Evolutionary conservation across 2,113 vertebrate species (phyloP).

Genomic region (Epinephelus cyanopodus): DNA sequence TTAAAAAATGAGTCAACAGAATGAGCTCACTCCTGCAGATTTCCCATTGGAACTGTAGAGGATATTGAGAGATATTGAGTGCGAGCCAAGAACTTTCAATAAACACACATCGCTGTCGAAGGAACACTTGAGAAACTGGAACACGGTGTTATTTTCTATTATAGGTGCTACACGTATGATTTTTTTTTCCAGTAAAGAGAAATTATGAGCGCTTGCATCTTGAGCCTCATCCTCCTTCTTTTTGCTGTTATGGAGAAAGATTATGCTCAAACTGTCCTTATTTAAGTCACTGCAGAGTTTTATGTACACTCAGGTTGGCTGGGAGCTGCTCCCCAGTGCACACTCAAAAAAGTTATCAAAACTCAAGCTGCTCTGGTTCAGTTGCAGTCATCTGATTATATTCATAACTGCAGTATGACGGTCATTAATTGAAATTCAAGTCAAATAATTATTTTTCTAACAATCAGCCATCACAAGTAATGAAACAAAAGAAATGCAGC

Average conservation of each 20-base stretch:
- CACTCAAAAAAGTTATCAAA: constrained; percentile 25
- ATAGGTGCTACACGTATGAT: constrained; percentile 17
- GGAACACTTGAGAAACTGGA: constrained; percentile 61
- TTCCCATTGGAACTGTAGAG: constrained; percentile 69
- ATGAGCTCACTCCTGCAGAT: constrained; percentile 58
- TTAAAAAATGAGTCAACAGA: constrained; percentile 26
- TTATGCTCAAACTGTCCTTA: constrained; percentile 9
- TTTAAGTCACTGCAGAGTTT: constrained; percentile 17
- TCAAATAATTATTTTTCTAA: neutral
- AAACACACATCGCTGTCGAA: constrained; percentile 55
- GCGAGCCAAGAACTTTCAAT: constrained; percentile 57
- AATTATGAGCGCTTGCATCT: constrained; percentile 18
- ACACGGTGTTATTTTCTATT: constrained; percentile 55
- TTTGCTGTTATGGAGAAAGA: constrained; percentile 24
- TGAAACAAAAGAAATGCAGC: constrained; percentile 13
- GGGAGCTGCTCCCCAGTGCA: constrained; percentile 28
- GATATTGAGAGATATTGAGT: constrained; percentile 63
- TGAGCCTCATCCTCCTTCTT: neutral
- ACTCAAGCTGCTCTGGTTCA: constrained; percentile 6
- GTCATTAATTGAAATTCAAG: constrained; percentile 8
- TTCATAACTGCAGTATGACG: neutral
- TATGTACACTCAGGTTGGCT: constrained; percentile 7
- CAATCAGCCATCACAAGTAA: neutral
- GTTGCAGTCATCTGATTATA: neutral
- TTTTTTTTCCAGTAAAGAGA: constrained; percentile 28